Evolutionary conservation across 2,113 vertebrate genomes (phyloP), one percentile per base, ranked within the genome.

Genomic region (Odontophorus gujanensis): DNA sequence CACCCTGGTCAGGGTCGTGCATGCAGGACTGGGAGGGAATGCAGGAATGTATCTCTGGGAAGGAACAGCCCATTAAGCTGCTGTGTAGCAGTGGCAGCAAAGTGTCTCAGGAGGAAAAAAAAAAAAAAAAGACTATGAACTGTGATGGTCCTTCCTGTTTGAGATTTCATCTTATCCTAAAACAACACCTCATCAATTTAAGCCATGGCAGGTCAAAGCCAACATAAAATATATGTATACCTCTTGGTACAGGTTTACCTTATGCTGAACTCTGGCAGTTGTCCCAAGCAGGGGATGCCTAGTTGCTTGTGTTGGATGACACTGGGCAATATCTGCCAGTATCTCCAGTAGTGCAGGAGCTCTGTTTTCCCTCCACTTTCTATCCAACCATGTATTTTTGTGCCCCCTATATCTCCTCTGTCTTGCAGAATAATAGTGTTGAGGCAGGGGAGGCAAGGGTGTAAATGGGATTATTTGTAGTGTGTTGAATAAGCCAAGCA

Each of bases 401-500:
- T 24, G 36, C 17, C 11, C 3, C 10, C 17, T 34, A 45, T 45
- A 67, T 40, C 47, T 55, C 40, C 53, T 50, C 51, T 51, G 15
- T 43, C 51, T 47, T 91, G 34, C 28, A 72, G 43, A 72, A 45
- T 2, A 74, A 26, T 32, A n/a, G 18, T 26, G 30, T 47, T 58
- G 38, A 81, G 77, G 45, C 1, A 0, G 15, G 8, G 11, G 25
- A 58, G 40, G 55, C 77, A 77, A 65, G 45, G 5, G 3, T 66
- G 24, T 6, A 22, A 3, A 1, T 32, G 47, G 11, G 11, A 42
- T 47, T 82, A 9, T 7, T 43, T 25, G 14, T 11, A 11, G 3
- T 0, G 1, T 5, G 12, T 14, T 32, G n/a, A 62, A 77, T 40
- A 74, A 88, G 78, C 1, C 6, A 25, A 32, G 5, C 0, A 30